phyloP scores from a whole-genome alignment of 2,888 invertebrate species.

The Troilus luridus region DNA sequence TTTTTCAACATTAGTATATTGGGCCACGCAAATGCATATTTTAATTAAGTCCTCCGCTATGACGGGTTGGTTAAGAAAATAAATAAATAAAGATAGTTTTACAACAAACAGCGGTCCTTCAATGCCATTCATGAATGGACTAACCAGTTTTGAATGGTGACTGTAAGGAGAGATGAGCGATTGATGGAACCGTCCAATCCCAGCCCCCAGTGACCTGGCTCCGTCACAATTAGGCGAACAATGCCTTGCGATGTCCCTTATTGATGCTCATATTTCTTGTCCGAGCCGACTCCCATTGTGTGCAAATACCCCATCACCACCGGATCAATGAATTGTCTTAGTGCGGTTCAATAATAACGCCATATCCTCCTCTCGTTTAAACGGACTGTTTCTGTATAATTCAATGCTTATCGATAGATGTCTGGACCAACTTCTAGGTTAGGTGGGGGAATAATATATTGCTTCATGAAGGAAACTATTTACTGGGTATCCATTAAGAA shows the following conservation, averaged over 20 bases:
- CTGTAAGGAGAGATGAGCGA: background rate
- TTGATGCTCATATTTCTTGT: constrained; percentile 11
- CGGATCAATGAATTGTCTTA: constrained; percentile 6
- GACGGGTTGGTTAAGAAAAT: no score
- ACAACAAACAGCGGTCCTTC: background rate
- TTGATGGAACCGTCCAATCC: background rate
- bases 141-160: background rate
- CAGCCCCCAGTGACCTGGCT: background rate
- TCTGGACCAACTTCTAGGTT: no score
- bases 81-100: no score
- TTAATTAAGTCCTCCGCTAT: no score
- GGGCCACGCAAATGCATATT: no score
- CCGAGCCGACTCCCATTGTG: background rate
- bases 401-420: background rate
- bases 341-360: background rate
- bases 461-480: no score
- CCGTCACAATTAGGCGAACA: background rate
- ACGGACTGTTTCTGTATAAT: background rate
- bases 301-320: background rate
- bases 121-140: background rate
- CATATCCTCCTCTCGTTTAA: background rate
- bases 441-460: no score
- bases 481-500: no score
- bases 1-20: no score
- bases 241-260: background rate